These are phyloP conservation scores for Ursus arctos DNA, from an alignment of 2,113 vertebrate genomes.

Conservation along the genomic window DNA sequence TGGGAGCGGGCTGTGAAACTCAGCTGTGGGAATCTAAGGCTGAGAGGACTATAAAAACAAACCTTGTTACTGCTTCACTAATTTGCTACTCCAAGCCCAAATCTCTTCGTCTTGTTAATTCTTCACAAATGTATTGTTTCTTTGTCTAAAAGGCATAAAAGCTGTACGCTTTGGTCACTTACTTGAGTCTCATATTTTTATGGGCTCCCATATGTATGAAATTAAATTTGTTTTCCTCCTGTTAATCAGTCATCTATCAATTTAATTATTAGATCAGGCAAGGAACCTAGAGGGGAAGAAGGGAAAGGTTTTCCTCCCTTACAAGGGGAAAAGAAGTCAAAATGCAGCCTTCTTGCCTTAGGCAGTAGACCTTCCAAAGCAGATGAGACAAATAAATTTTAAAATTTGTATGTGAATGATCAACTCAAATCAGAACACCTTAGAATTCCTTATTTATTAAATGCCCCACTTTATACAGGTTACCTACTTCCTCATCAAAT, in stretches of 20 bases:
- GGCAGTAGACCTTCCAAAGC: neutral
- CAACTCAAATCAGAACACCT: neutral
- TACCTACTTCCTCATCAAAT: slow-evolving; percentile 47
- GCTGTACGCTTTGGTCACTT: neutral
- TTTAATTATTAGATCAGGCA: neutral
- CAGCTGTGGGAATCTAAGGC: neutral
- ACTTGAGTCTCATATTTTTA: neutral
- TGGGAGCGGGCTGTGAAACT: neutral
- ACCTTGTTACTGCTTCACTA: neutral
- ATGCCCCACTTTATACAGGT: neutral
- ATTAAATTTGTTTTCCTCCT: neutral
- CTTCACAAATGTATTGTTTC: neutral
- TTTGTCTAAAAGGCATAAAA: neutral
- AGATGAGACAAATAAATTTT: neutral
- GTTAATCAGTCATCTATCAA: neutral
- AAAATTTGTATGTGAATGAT: neutral
- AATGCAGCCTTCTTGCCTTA: neutral
- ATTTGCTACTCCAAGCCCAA: neutral
- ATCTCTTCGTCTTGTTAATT: neutral
- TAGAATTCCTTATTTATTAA: slow-evolving; percentile 26
- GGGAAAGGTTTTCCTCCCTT: neutral
- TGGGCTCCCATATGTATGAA: neutral
- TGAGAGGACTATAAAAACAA: neutral
- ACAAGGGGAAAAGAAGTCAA: neutral
- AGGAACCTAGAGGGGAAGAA: neutral